Evolutionary conservation across 2,113 vertebrate genomes (phyloP), one percentile per base, ranked within the genome.

Genomic region (Pteruthius melanotis): DNA sequence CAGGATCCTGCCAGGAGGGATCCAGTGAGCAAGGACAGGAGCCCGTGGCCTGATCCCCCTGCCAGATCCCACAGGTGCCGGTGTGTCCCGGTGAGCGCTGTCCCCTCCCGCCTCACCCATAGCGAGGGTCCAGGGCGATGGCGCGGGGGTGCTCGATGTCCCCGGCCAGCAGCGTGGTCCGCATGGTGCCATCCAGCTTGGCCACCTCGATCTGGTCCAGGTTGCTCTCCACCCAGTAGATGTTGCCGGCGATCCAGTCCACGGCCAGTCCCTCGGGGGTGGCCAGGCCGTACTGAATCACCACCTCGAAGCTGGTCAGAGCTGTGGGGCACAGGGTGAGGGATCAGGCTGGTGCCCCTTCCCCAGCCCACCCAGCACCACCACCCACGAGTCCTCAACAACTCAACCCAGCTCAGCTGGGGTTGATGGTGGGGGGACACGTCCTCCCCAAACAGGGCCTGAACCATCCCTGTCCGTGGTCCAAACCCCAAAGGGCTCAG

Each of bases 151-250:
- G 99, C 88, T 99, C 99, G 23, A 99, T 99, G 86, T 99, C 99
- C 33, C 99, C 99, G 0, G 99, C 99, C 96, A 99, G 96, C 75
- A 99, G 98, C 0, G 99, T 99, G 71, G 99, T 99, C 61, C 99
- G 87, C 98, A 99, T 99, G 87, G 99, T 99, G 56, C 99, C 99
- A 0, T 99, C 99, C 93, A 99, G 98, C 94, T 98, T 99, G 95
- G 99, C 99, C 97, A 99, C 99, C 90, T 99, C 99, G 3, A 99
- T 99, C 98, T 99, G 99, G 97, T 99, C 99, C 97, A 99, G 97
- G 97, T 99, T 99, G 95, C 99, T 99, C 97, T 99, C 99, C 71
- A 99, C 99, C 99, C 99, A 99, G 98, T 99, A 99, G 97, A 99
- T 99, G 96, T 99, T 99, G 86, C 99, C 99, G 4, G 99, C 99